Conservation (phyloP, 2,888 invertebrate species). For the Coleophora deauratella region DNA sequence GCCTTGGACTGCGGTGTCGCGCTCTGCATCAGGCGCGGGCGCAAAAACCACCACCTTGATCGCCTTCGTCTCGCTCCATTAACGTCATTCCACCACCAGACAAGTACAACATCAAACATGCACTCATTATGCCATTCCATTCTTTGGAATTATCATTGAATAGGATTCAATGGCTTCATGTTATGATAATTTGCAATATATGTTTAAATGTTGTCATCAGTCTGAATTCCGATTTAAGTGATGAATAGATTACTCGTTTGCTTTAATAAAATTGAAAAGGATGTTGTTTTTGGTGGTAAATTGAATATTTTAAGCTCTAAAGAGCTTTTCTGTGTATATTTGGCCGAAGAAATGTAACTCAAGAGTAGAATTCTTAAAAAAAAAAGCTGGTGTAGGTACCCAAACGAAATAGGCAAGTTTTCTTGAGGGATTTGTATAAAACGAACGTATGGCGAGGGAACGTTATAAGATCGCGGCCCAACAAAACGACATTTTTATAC, state of each 20-base stretch:
- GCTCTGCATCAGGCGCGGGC: constrained; percentile 41
- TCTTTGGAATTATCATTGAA: constrained; percentile 8
- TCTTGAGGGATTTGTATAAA: no score
- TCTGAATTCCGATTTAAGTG: constrained; percentile 7
- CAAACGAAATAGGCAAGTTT: no score
- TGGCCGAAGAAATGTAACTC: no score
- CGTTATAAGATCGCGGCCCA: no score
- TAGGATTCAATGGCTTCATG: constrained; percentile 8
- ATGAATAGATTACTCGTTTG: constrained; percentile 6
- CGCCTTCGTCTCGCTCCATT: constrained; percentile 43
- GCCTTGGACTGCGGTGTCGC: constrained; percentile 52
- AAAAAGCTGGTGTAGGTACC: no score
- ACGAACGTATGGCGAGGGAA: no score
- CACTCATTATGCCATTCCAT: constrained; percentile 5
- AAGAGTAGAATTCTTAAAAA: no score
- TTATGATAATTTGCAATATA: constrained; percentile 9
- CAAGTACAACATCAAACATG: constrained; percentile 1
- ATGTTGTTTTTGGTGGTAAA: constrained; percentile 7
- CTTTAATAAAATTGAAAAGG: constrained; percentile 9
- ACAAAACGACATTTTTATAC: no score
- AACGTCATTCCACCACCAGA: constrained; percentile 15
- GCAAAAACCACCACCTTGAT: constrained; percentile 46
- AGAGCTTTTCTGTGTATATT: no score
- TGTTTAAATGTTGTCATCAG: constrained; percentile 6
- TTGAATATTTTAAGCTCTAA: constrained; percentile 7